Percentiles rank a stretch among this genome's conserved stretches.
These are phyloP conservation scores for Drosophila barbarae DNA, from an alignment of 2,888 invertebrate species.

Conservation along the genomic window DNA sequence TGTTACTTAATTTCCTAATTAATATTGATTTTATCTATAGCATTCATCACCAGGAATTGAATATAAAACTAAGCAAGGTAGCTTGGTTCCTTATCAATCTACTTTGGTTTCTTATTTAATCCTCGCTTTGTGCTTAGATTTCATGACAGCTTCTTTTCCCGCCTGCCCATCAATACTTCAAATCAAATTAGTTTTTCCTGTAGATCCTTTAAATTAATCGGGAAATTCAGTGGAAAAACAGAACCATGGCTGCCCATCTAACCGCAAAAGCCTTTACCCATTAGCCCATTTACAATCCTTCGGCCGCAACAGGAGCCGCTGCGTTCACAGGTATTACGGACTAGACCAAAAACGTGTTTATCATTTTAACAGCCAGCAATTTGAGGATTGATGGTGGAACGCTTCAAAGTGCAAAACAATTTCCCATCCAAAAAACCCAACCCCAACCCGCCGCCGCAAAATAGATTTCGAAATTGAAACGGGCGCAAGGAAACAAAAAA, in stretches of 20 bases:
- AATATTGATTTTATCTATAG: background rate
- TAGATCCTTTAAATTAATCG: constrained; percentile 13
- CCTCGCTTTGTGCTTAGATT: background rate
- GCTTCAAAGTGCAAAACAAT: constrained; percentile 64
- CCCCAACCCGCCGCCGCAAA: constrained; percentile 9
- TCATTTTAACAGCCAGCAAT: constrained; percentile 67
- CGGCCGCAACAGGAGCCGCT: constrained; percentile 5
- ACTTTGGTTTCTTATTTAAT: background rate
- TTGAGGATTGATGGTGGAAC: constrained; percentile 60
- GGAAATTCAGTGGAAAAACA: constrained; percentile 13
- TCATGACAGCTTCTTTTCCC: background rate
- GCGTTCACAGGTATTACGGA: constrained; percentile 18
- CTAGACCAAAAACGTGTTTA: constrained; percentile 50
- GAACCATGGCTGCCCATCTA: constrained; percentile 6
- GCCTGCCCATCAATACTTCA: background rate
- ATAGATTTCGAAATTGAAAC: constrained; percentile 38
- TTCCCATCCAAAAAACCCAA: constrained; percentile 26
- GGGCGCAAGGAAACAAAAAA: constrained; percentile 11
- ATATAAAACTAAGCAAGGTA: background rate
- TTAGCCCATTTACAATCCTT: constrained; percentile 16
- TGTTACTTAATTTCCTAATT: background rate
- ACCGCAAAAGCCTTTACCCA: constrained; percentile 22
- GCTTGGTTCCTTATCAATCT: background rate
- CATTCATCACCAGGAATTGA: background rate
- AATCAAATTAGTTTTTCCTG: constrained; percentile 17